Evolutionary conservation across 2,113 vertebrate genomes (phyloP).

Genomic region (Tautogolabrus adspersus): DNA sequence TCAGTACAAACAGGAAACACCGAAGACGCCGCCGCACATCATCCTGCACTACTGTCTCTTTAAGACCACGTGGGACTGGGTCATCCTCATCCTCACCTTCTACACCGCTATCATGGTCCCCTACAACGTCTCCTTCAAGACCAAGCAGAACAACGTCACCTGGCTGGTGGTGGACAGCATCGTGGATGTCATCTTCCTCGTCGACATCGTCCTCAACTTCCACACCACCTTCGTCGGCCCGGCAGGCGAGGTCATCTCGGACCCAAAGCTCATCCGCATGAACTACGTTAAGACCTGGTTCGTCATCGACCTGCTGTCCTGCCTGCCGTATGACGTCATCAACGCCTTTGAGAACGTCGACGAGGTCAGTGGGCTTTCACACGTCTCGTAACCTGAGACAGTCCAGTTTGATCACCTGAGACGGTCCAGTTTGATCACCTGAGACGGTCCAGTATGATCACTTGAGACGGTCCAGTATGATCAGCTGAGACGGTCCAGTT

Average conservation of each 20-base stretch:
- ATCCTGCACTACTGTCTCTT: conserved; percentile 98
- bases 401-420: too few relatives aligned
- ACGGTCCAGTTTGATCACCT: too few relatives aligned
- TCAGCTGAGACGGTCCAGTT: too few relatives aligned
- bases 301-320: conserved; percentile 96
- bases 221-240: conserved; percentile 98
- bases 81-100: conserved; percentile 97
- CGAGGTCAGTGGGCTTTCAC: conserved; percentile 86
- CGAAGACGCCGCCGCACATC: conserved; percentile 97
- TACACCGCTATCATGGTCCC: conserved; percentile 98
- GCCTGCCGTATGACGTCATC: conserved; percentile 97
- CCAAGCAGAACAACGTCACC: conserved; percentile 97
- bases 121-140: conserved; percentile 98
- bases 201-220: conserved; percentile 98
- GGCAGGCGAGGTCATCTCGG: conserved; percentile 96
- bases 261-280: conserved; percentile 97
- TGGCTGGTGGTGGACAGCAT: conserved; percentile 98
- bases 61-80: conserved; percentile 99
- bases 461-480: too few relatives aligned
- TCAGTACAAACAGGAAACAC: conserved; percentile 98
- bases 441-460: too few relatives aligned
- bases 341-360: conserved; percentile 99
- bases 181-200: conserved; percentile 96
- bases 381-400: neutral
- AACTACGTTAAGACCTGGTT: conserved; percentile 99